Evolutionary conservation across 64 coral and sea anemone species (phyloP), one percentile per base, ranked within the genome.

Genomic region (Porites australiensis): DNA sequence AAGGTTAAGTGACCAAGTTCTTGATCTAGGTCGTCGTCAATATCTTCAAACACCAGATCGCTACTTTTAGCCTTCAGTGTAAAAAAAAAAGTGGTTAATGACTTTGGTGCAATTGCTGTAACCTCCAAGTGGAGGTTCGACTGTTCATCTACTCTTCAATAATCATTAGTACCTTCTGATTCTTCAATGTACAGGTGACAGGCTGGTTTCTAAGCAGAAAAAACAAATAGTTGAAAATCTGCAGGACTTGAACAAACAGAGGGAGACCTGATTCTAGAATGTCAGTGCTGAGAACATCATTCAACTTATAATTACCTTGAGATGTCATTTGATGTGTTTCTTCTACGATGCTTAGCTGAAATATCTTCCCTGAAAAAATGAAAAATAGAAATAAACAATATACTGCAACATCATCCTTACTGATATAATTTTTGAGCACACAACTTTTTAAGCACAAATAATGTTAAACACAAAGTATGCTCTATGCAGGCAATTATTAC

Each of bases 11-110:
- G 75, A 18, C 75, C 93, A 79, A 98, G 81, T 52, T 94, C 93
- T 52, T 98, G 88, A 88, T 92, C 87, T 6, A 98, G 60, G 44
- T 95, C 90, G 52, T 98, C 96, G 88, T 98, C 96, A 85, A 98
- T 67, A 20, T 98, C 96, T 91, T 98, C 96, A 98, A 95, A 98
- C 60, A 98, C 70, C 8, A 98, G 78, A 21, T 98, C 96, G 11
- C 81, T 86, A 44, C 14, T 71, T 80, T 87, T 93, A 50, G 51
- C 44, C 92, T 93, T 14, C 12, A 45, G 12, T 5, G n/a, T n/a
- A n/a, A 46, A 70, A n/a, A 87, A 53, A 14, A 13, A 16, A 87
- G 22, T 14, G 51, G 13, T n/a, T 5, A 37, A 18, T 47, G 14
- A 47, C 23, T n/a, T n/a, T 74, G 13, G 47, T 47, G 48, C 10